Evolutionary conservation across 2,113 vertebrate genomes (phyloP), one percentile per base, ranked within the genome.

Genomic region (Xenopus borealis): DNA sequence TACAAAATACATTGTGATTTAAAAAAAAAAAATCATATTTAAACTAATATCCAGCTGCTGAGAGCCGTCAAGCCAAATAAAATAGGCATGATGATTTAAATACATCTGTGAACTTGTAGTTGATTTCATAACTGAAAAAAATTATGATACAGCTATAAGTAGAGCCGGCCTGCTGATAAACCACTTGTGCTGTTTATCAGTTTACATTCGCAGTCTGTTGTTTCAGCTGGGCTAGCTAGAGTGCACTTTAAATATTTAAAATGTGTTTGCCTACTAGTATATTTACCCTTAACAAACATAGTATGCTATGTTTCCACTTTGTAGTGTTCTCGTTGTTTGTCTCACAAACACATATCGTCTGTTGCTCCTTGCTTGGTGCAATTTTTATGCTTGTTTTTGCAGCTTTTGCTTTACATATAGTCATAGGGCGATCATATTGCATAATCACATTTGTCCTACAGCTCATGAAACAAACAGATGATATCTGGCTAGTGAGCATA

Each of bases 211-310:
- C 11, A 50, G 14, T 50, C 47, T 76, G 73, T 76, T 76, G 53
- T 59, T 67, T 62, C 73, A 76, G 73, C 66, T 69, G 58, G 50
- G 57, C 47, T 75, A 17, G n/a, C 66, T 62, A 47, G 45, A 14
- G 18, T 12, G 23, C 52, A 6, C 46, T 14, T 53, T 46, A 62
- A 62, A 62, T 33, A 45, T 74, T 73, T 45, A 45, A 40, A 40
- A 59, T 66, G 58, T 74, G 52, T 27, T 52, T 66, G 33, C 18
- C 13, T 23, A 27, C 19, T 23, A 13, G 20, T 61, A 61, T 23
- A 61, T 61, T 61, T 61, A 13, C 58, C 9, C 58, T 61, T 61
- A 61, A 19, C 55, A 58, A 23, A 27, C 10, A 7, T 23, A 61
- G 19, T 1, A 61, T 61, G 19, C 6, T 61, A 9, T 16, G 20